phyloP scores from a whole-genome alignment of 2,113 vertebrate species.

The Telmatochromis sp. region DNA sequence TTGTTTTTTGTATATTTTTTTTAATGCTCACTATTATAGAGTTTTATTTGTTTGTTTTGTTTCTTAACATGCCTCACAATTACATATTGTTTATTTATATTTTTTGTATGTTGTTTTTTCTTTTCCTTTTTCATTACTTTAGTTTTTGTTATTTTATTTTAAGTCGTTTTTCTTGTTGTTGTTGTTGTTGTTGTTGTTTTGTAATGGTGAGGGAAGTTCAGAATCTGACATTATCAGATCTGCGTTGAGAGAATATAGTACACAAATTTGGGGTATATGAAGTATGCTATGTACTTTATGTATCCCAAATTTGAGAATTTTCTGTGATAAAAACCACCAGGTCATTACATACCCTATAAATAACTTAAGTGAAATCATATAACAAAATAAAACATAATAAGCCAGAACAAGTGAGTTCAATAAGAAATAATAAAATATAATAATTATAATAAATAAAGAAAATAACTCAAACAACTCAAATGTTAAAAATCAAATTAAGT shows the following conservation, averaged over 20 bases:
- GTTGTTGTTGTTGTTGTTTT: background rate
- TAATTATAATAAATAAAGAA: background rate
- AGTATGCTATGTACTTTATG: background rate
- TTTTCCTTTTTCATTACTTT: background rate
- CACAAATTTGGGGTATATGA: background rate
- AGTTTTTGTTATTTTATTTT: background rate
- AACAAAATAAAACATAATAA: background rate
- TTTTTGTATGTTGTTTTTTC: background rate
- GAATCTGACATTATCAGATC: background rate
- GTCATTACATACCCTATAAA: background rate
- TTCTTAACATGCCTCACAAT: background rate
- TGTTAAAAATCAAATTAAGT: background rate
- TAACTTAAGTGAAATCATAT: background rate
- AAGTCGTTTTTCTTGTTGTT: background rate
- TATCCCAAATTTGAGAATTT: background rate
- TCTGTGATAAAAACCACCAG: background rate
- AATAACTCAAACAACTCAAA: background rate
- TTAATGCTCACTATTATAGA: background rate
- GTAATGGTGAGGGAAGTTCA: background rate
- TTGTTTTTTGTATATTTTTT: accelerated
- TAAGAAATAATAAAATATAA: background rate
- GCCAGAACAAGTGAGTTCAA: background rate
- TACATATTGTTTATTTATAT: background rate
- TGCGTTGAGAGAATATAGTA: accelerated
- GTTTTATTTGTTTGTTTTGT: background rate